phyloP scores from a whole-genome alignment of 2,888 invertebrate genomes.

The Cynaeus angustus region DNA sequence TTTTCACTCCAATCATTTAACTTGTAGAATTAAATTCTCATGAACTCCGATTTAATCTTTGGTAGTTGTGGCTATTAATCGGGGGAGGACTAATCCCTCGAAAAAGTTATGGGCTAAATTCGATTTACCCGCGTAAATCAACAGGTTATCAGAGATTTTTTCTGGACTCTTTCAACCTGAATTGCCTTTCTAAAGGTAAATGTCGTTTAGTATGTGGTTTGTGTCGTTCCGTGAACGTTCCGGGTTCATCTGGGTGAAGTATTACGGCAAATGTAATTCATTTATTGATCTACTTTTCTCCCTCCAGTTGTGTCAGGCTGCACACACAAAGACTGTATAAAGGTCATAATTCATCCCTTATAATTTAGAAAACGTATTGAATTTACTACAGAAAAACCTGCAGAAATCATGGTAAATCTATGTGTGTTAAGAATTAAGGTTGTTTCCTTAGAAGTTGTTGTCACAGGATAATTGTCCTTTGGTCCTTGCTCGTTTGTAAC shows the following conservation, averaged over 20 bases:
- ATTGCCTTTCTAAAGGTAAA: conserved; percentile 18
- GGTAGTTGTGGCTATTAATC: conserved; percentile 27
- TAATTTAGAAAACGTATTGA: conserved; percentile 32
- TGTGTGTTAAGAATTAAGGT: conserved; percentile 9
- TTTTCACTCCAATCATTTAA: too few relatives aligned
- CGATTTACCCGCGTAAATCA: conserved; percentile 38
- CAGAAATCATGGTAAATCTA: conserved; percentile 34
- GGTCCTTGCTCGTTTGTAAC: conserved; percentile 33
- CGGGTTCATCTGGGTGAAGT: conserved; percentile 65
- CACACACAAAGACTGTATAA: conserved; percentile 61
- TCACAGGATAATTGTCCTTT: conserved; percentile 22
- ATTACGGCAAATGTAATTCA: conserved; percentile 70
- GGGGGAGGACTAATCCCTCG: conserved; percentile 20
- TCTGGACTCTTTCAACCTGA: neutral
- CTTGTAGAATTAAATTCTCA: neutral
- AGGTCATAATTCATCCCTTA: conserved; percentile 58
- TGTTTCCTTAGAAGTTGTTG: neutral
- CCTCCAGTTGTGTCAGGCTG: conserved; percentile 59
- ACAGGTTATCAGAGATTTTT: conserved; percentile 43
- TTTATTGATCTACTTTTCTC: conserved; percentile 72
- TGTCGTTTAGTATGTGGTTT: conserved; percentile 21
- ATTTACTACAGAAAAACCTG: conserved; percentile 13
- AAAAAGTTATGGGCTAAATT: conserved; percentile 25
- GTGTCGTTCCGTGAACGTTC: conserved; percentile 41
- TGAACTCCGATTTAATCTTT: conserved; percentile 13